Evolutionary conservation across 2,113 vertebrate genomes (phyloP).

Genomic region (Ceyx margarethae): DNA sequence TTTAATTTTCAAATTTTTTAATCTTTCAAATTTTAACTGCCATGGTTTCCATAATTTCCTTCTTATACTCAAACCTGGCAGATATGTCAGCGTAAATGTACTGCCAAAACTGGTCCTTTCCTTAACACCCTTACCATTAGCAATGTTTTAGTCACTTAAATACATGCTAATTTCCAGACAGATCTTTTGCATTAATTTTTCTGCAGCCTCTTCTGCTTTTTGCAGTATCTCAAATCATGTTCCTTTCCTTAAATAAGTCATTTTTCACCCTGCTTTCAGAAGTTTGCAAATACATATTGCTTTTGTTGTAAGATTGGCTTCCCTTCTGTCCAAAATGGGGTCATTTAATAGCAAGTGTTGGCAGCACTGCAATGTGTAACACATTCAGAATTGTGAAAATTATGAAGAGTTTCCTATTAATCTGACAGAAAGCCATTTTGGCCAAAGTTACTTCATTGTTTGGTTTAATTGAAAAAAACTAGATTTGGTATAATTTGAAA

Average conservation of each 20-base stretch:
- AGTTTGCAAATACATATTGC: neutral
- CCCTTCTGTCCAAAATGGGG: neutral
- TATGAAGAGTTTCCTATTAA: neutral
- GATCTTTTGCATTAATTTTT: neutral
- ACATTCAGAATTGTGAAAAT: neutral
- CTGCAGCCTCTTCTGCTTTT: neutral
- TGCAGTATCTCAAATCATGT: neutral
- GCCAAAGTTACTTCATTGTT: neutral
- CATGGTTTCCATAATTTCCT: neutral
- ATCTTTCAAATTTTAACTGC: neutral
- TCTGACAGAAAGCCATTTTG: slow-evolving; percentile 27
- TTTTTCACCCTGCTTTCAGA: neutral
- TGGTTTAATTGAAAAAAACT: too few relatives aligned
- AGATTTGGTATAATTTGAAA: neutral
- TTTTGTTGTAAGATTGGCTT: neutral
- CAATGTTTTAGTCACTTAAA: neutral
- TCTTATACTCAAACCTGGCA: neutral
- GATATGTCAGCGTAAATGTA: neutral
- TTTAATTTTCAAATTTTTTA: neutral
- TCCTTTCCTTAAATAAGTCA: neutral
- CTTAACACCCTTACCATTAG: neutral
- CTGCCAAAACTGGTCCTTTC: neutral
- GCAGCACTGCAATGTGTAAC: neutral
- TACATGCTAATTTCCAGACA: neutral
- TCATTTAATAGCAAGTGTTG: neutral